These are phyloP conservation scores for Colletes latitarsis DNA, from an alignment of 1,140 invertebrate species.

Conservation along the genomic window DNA sequence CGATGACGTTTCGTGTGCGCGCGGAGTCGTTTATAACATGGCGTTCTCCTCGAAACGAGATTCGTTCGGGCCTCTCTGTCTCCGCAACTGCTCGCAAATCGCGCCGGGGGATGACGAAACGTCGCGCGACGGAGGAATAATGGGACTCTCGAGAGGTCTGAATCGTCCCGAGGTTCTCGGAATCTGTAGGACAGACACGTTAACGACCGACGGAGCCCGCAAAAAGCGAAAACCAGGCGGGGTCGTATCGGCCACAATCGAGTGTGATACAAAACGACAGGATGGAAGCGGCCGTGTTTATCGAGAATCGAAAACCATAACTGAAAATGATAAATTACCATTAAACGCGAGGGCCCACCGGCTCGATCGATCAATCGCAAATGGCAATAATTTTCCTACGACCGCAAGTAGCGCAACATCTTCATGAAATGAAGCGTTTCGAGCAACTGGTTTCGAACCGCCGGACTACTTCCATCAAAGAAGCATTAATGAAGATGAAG, in stretches of 20 bases:
- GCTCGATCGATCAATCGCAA: conserved; percentile 28
- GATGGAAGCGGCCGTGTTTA: conserved; percentile 1
- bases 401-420: conserved; percentile 24
- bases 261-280: background rate
- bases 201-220: background rate
- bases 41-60: background rate
- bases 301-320: conserved; percentile 21
- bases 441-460: conserved; percentile 20
- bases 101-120: too few relatives aligned
- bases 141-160: too few relatives aligned
- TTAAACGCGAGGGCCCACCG: background rate
- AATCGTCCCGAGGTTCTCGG: background rate
- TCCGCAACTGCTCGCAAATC: too few relatives aligned
- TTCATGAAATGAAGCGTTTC: conserved; percentile 37
- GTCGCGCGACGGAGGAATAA: too few relatives aligned
- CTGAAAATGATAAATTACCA: conserved; percentile 22
- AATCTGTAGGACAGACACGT: background rate
- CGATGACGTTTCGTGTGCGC: background rate
- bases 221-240: background rate
- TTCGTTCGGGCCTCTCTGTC: too few relatives aligned
- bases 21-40: background rate
- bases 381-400: conserved; percentile 33
- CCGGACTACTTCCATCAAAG: conserved; percentile 24
- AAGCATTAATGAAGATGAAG: conserved; percentile 33
- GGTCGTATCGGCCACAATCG: background rate